These are phyloP conservation scores for Neomorphus geoffroyi DNA, from an alignment of 2,797 vertebrate species.

Conservation along the genomic window DNA sequence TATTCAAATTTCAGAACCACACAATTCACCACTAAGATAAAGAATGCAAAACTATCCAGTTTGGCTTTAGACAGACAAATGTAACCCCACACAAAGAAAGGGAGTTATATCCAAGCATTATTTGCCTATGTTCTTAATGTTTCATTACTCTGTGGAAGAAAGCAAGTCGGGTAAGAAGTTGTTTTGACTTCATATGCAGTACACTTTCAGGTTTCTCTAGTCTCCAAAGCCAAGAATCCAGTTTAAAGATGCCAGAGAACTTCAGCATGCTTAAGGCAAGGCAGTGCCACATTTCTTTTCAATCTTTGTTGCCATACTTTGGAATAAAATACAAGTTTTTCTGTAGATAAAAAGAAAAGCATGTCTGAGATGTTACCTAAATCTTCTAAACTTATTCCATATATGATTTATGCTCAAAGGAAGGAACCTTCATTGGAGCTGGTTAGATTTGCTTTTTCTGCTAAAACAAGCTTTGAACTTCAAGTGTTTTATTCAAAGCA, in stretches of 20 bases:
- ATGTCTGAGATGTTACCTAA: not conserved
- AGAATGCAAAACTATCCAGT: slow-evolving; percentile 48
- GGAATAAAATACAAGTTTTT: slow-evolving; percentile 17
- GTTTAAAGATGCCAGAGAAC: slow-evolving; percentile 20
- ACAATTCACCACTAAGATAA: slow-evolving; percentile 41
- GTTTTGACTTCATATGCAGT: slow-evolving; percentile 32
- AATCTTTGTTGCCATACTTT: not conserved
- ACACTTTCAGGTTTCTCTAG: slow-evolving; percentile 60
- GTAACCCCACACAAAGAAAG: slow-evolving; percentile 12
- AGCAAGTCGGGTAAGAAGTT: slow-evolving; percentile 37
- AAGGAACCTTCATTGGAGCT: not conserved
- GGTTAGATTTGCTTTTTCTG: not conserved
- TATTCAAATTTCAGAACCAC: slow-evolving; percentile 40
- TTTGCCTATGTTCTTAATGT: slow-evolving; percentile 39
- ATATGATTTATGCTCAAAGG: not conserved
- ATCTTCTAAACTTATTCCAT: not conserved
- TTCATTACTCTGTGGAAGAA: slow-evolving; percentile 41
- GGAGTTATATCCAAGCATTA: not conserved
- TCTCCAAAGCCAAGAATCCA: slow-evolving; percentile 50
- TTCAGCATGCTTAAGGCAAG: slow-evolving; percentile 12
- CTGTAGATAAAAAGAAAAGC: not conserved
- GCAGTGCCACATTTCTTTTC: not conserved
- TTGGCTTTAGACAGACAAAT: slow-evolving; percentile 53
- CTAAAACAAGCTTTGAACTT: not conserved
- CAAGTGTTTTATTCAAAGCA: not conserved